Evolutionary conservation across 2,113 vertebrate genomes (phyloP).

Genomic region (Neofelis nebulosa): DNA sequence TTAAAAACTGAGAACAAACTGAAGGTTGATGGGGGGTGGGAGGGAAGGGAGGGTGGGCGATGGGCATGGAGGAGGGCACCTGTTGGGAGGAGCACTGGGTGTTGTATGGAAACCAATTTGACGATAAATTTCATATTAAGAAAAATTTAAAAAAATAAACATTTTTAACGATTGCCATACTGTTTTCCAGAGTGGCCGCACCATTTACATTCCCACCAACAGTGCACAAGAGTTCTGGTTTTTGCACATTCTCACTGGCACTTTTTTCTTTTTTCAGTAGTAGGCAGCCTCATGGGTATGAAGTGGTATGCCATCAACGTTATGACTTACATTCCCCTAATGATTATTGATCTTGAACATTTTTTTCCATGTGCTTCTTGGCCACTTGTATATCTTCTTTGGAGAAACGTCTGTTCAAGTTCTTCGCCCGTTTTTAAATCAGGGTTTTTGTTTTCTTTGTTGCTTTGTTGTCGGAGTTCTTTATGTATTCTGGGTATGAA

Average conservation of each 20-base stretch:
- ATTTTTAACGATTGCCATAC: accelerated
- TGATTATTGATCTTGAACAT: not conserved
- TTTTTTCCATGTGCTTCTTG: not conserved
- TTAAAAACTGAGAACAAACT: no score
- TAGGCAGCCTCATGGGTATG: no score
- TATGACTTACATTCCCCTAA: not conserved
- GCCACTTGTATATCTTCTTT: not conserved
- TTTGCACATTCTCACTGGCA: accelerated
- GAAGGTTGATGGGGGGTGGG: no score
- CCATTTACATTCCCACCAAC: accelerated
- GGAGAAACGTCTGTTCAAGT: not conserved
- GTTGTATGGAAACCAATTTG: no score
- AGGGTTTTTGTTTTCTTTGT: no score
- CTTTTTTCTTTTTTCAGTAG: not conserved
- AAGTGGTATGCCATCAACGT: accelerated
- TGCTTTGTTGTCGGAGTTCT: not conserved
- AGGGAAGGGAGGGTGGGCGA: no score
- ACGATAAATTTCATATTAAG: no score
- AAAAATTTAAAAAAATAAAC: not conserved
- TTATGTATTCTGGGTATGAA: accelerated
- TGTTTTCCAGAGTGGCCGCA: accelerated
- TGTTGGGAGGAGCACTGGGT: no score
- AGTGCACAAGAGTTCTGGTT: accelerated
- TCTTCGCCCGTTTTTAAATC: not conserved
- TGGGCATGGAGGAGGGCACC: no score